phyloP scores from a whole-genome alignment of 2,113 vertebrate genomes.

The Passerina amoena region DNA sequence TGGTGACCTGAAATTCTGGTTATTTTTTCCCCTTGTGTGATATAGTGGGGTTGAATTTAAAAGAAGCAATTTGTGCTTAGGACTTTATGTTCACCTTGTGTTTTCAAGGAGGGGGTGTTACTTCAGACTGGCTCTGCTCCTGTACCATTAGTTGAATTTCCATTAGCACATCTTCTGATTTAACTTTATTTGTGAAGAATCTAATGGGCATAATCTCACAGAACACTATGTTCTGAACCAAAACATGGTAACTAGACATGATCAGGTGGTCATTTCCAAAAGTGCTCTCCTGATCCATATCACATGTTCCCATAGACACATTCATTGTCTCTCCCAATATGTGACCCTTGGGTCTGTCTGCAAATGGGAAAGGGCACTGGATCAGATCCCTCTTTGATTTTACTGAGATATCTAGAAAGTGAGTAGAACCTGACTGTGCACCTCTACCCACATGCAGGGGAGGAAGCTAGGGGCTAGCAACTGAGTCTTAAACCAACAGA shows the following conservation, averaged over 20 bases:
- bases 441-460: background rate
- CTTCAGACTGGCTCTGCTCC: background rate
- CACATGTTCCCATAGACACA: accelerated
- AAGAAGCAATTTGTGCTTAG: background rate
- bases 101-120: background rate
- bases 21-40: background rate
- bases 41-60: accelerated
- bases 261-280: background rate
- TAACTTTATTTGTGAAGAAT: background rate
- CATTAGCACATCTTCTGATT: background rate
- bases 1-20: background rate
- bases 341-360: background rate
- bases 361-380: background rate
- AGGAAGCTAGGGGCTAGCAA: background rate
- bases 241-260: background rate
- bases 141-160: background rate
- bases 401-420: background rate
- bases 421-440: background rate
- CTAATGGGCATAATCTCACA: background rate
- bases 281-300: background rate
- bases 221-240: background rate
- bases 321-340: background rate
- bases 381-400: background rate
- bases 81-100: background rate
- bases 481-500: background rate